phyloP scores from a whole-genome alignment of 2,113 vertebrate species.

The Manacus vitellinus region DNA sequence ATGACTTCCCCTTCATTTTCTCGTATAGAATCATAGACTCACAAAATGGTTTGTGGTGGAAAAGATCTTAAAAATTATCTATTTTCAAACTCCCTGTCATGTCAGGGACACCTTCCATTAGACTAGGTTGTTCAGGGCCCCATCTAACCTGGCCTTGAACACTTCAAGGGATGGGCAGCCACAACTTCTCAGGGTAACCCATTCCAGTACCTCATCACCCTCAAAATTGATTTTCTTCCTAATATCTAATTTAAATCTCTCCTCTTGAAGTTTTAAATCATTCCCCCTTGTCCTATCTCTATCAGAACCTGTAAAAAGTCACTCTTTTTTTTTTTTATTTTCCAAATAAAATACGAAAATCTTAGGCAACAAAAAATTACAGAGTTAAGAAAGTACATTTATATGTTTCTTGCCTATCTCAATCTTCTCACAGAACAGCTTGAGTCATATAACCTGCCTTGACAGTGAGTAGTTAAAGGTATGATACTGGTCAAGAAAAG shows the following conservation, averaged over 20 bases:
- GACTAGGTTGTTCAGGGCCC: not conserved
- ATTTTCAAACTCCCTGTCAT: not conserved
- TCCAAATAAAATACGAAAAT: not conserved
- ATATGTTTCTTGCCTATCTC: not conserved
- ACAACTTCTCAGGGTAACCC: not conserved
- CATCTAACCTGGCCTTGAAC: not conserved
- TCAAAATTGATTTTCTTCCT: not conserved
- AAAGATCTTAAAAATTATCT: not conserved
- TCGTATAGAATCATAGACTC: not conserved
- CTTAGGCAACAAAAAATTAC: not conserved
- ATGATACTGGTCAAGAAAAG: not conserved
- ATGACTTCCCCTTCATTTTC: not conserved
- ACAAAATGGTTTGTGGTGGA: not conserved
- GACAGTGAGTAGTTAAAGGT: not conserved
- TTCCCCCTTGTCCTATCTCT: not conserved
- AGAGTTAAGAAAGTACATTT: not conserved
- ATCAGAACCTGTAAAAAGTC: not conserved
- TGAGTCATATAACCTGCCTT: not conserved
- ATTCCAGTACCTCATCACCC: not conserved
- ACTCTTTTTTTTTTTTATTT: not conserved
- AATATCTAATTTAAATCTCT: not conserved
- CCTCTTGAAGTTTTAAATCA: not conserved
- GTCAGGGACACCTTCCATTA: not conserved
- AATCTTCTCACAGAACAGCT: not conserved
- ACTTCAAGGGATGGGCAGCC: not conserved